Evolutionary conservation across 2,888 invertebrate species (phyloP).

Genomic region (Agriopis marginaria): DNA sequence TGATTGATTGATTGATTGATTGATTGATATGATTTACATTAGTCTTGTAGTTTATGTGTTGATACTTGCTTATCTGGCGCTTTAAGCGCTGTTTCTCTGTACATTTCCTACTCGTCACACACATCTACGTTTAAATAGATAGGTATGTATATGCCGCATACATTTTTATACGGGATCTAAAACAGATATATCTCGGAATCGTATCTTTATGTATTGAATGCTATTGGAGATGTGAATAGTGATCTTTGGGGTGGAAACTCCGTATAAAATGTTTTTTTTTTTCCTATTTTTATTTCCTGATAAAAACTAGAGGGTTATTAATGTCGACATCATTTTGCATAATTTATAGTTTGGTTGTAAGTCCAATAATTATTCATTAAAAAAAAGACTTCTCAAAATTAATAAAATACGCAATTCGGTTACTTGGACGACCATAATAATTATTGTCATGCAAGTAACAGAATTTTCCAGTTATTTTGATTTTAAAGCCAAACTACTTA

Average conservation of each 20-base stretch:
- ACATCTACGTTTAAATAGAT: conserved; percentile 5
- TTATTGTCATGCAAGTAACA: too few species aligned
- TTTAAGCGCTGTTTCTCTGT: not conserved
- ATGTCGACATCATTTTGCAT: not conserved
- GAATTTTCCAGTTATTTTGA: too few species aligned
- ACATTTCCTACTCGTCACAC: not conserved
- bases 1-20: too few species aligned
- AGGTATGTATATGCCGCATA: conserved; percentile 61
- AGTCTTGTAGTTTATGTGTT: too few species aligned
- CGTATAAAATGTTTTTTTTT: conserved; percentile 11
- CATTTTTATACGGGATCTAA: conserved; percentile 74
- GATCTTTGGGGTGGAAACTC: conserved; percentile 5
- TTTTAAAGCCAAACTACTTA: too few species aligned
- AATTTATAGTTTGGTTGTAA: too few species aligned
- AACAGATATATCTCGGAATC: conserved; percentile 56
- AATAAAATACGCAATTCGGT: too few species aligned
- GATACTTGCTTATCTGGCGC: too few species aligned
- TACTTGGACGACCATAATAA: too few species aligned
- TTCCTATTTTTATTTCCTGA: not conserved
- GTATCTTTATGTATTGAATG: conserved; percentile 54
- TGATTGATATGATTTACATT: too few species aligned
- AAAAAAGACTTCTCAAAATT: too few species aligned
- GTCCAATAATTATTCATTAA: too few species aligned
- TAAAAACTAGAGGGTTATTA: not conserved
- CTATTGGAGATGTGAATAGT: conserved; percentile 40